Percentiles rank a stretch among this genome's conserved stretches.
phyloP scores from a whole-genome alignment of 1,140 invertebrate species.

The Tribolium castaneum region DNA sequence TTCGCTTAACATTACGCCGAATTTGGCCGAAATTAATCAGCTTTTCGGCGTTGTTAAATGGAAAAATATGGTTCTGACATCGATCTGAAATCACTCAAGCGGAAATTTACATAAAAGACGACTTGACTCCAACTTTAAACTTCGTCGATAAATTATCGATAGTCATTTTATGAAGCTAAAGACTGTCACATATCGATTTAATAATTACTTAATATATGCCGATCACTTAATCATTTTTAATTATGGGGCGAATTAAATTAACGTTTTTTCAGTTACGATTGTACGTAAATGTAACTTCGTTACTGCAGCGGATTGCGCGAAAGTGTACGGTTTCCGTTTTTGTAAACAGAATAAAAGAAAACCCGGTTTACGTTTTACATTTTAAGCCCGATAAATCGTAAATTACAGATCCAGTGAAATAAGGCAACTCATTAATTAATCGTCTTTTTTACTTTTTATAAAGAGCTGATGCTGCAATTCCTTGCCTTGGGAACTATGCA shows the following conservation, averaged over 20 bases:
- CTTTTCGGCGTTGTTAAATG: neutral
- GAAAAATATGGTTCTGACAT: slow-evolving; percentile 38
- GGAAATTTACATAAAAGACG: slow-evolving; percentile 39
- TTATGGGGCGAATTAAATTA: neutral
- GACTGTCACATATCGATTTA: slow-evolving; percentile 16
- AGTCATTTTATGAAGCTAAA: slow-evolving; percentile 21
- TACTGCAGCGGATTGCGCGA: neutral
- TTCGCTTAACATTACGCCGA: neutral
- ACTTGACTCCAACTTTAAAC: slow-evolving; percentile 28
- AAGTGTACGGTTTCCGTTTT: slow-evolving; percentile 8
- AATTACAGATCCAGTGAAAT: slow-evolving; percentile 4
- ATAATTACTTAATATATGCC: slow-evolving; percentile 16
- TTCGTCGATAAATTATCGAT: slow-evolving; percentile 38
- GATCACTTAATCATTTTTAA: neutral
- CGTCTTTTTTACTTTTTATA: slow-evolving; percentile 5
- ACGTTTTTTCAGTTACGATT: neutral
- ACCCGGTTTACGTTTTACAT: neutral
- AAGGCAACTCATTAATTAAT: slow-evolving; percentile 23
- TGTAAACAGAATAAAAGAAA: slow-evolving; percentile 15
- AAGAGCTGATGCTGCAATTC: neutral
- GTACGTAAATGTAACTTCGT: neutral
- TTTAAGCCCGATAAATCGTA: slow-evolving; percentile 18
- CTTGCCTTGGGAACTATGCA: neutral
- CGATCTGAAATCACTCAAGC: slow-evolving; percentile 36
- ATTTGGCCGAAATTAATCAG: slow-evolving; percentile 11